Base-by-base conservation (phyloP, 2,888 invertebrate genomes). In the Epinotia ramella region DNA sequence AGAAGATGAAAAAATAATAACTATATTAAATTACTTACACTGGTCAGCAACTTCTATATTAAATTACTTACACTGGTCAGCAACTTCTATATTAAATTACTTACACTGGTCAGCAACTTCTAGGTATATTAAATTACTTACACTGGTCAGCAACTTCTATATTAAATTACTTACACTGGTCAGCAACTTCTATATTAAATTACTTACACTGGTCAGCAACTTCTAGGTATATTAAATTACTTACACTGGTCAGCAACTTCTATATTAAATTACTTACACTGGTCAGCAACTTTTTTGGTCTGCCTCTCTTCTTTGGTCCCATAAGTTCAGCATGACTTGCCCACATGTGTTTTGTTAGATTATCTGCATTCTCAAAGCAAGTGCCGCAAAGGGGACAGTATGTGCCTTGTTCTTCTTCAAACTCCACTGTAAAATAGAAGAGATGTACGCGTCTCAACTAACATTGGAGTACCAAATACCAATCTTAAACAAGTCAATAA, bases 251-350 rank as follows among this genome's bases (percentile, higher is more conserved):
- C 75, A 88, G 80, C 65, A 89, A 78, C 79, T 92, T 91, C 5
- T 16, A 49, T 18, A 7, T 57, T 60, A 7, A 56, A 20, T 71
- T 60, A 81, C 87, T 87, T 83, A 93, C 93, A 81, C 87, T 88
- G 7, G 91, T 91, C 75, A 88, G 80, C 65, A 89, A 78, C 79
- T 92, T 91, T 78, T 89, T 93, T 16, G 94, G 94, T 75, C 94
- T 83, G 6, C 94, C 94, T 79, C 92, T 86, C 79, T 92, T 94
- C 80, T 90, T 93, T n/a, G 92, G 91, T 1, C 91, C 92, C 93
- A 92, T 91, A 7, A 93, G 79, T 18, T 93, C 91, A 9, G 89
- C 82, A 79, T 93, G 93, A 60, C 78, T 83, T 44, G 87, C 84
- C 91, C 91, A 91, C 88, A 93, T 91, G 74, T 92, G 94, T 74